Conservation (phyloP, 2,113 vertebrate genomes). For the Galemys pyrenaicus region DNA sequence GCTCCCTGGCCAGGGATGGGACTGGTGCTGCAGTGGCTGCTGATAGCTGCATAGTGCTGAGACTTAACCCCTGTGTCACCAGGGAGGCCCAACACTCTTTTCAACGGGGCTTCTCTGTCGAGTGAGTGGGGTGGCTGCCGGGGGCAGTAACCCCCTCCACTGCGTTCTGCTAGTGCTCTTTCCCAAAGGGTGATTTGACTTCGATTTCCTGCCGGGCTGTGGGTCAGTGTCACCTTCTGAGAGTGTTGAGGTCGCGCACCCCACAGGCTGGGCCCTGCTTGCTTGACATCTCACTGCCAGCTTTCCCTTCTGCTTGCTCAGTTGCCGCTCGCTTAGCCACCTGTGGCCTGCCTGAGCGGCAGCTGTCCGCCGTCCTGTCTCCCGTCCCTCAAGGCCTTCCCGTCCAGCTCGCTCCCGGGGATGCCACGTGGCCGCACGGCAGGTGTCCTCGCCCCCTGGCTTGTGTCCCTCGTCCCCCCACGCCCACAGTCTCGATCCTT, state of each 20-base stretch:
- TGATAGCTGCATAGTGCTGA: too few relatives aligned
- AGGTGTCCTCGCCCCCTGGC: rapidly evolving
- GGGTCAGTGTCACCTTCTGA: background rate
- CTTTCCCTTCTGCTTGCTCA: background rate
- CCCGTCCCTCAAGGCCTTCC: background rate
- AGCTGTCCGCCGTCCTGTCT: rapidly evolving
- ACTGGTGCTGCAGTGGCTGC: too few relatives aligned
- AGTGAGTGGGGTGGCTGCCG: background rate
- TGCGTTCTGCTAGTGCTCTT: too few relatives aligned
- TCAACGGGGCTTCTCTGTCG: background rate
- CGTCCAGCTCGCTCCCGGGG: too few relatives aligned
- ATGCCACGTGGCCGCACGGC: rapidly evolving
- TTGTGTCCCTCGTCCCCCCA: background rate
- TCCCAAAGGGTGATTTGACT: background rate
- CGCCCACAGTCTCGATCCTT: background rate
- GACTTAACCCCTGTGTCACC: too few relatives aligned
- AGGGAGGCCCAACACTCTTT: too few relatives aligned
- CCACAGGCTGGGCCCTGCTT: background rate
- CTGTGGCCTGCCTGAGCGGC: background rate
- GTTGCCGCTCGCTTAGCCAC: background rate
- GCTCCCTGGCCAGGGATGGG: too few relatives aligned
- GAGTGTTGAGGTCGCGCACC: background rate
- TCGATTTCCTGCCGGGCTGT: background rate
- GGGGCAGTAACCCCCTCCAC: background rate
- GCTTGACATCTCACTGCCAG: background rate